Conservation (phyloP, 1,140 invertebrate genomes). For the Zaprionus africanus region DNA sequence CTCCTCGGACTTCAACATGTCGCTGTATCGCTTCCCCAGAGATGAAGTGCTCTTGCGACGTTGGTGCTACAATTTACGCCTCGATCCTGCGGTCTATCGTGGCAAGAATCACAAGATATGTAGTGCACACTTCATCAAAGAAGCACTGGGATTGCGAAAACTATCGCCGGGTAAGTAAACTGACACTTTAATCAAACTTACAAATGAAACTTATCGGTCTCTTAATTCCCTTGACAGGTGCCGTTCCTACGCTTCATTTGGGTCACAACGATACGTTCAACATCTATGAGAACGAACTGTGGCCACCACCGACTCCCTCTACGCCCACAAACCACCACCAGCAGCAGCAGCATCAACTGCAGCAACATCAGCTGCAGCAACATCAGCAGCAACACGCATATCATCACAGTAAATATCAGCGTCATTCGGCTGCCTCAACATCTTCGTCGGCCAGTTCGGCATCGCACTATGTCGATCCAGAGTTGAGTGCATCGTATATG, state of each 20-base stretch:
- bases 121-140: conserved; percentile 79
- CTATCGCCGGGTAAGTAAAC: conserved; percentile 64
- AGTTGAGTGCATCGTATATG: conserved; percentile 53
- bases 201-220: neutral
- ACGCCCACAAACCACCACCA: conserved; percentile 33
- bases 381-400: conserved; percentile 41
- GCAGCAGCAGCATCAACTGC: conserved; percentile 25
- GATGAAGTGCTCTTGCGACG: conserved; percentile 72
- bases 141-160: conserved; percentile 72
- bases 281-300: conserved; percentile 80
- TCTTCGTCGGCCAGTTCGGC: conserved; percentile 69
- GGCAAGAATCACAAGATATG: conserved; percentile 83
- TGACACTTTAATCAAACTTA: neutral
- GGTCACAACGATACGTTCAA: conserved; percentile 80
- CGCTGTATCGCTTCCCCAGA: conserved; percentile 75
- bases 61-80: conserved; percentile 79
- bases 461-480: conserved; percentile 67
- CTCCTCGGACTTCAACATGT: conserved; percentile 79
- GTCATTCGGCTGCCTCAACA: conserved; percentile 68
- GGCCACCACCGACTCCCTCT: conserved; percentile 65
- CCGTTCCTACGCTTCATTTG: conserved; percentile 76
- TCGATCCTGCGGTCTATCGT: conserved; percentile 76
- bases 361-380: conserved; percentile 41
- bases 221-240: conserved; percentile 40
- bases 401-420: conserved; percentile 63